Conservation (phyloP, 2,797 vertebrate species). For the Microctenopoma stevenorrisi region DNA sequence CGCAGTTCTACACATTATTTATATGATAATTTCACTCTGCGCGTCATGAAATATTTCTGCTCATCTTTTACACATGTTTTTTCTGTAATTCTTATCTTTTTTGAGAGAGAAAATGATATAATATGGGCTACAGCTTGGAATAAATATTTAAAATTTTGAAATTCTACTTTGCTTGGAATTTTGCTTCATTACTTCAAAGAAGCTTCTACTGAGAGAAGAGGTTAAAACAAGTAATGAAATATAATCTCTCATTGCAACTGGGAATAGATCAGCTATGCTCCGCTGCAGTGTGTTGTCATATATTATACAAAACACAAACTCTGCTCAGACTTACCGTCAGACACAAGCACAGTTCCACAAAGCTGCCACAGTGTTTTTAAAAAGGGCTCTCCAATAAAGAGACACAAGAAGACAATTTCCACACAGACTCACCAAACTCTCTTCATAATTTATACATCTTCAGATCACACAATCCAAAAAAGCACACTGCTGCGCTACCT, state of each 20-base stretch:
- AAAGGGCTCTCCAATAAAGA: constrained; percentile 1
- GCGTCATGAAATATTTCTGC: background rate
- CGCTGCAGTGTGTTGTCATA: background rate
- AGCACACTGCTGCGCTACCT: background rate
- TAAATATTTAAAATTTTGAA: background rate
- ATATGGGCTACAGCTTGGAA: constrained; percentile 1
- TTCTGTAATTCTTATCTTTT: constrained; percentile 6
- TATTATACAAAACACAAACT: constrained; percentile 18
- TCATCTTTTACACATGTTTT: constrained; percentile 3
- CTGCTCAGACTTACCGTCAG: background rate
- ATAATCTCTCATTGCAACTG: constrained; percentile 6
- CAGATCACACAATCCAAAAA: background rate
- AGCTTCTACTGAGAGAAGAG: background rate
- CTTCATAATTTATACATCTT: background rate
- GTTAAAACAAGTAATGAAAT: constrained; percentile 19
- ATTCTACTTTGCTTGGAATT: constrained; percentile 1
- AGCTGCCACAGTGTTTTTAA: background rate
- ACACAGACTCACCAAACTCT: background rate
- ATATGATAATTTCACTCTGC: constrained; percentile 5
- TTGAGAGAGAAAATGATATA: constrained; percentile 3
- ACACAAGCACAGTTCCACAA: background rate
- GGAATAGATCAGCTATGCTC: constrained; percentile 2
- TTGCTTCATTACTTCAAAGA: constrained; percentile 10
- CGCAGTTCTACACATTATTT: constrained; percentile 8
- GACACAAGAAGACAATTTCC: background rate